These are phyloP conservation scores for Gorsachius magnificus DNA, from an alignment of 2,797 vertebrate genomes.

Conservation along the genomic window DNA sequence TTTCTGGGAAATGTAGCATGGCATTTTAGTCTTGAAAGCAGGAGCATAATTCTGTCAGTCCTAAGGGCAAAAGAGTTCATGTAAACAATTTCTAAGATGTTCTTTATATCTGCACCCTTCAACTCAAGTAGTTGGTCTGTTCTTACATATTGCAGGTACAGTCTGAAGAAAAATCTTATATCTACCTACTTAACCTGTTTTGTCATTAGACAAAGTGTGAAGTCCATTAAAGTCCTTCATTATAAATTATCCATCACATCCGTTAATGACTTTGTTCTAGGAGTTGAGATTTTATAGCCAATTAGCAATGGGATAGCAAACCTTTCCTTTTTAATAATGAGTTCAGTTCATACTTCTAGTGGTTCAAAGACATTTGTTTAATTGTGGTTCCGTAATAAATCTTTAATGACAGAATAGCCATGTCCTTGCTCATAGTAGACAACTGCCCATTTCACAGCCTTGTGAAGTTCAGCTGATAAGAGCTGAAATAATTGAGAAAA, in stretches of 20 bases:
- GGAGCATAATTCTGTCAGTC: not conserved
- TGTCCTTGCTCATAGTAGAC: not conserved
- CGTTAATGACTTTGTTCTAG: conserved; percentile 19
- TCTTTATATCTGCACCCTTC: not conserved
- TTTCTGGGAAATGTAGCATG: not conserved
- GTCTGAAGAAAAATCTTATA: not conserved
- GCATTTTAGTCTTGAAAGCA: not conserved
- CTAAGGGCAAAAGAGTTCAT: not conserved
- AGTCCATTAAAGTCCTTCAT: not conserved
- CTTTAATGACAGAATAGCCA: not conserved
- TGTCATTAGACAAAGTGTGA: not conserved
- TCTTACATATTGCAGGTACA: not conserved
- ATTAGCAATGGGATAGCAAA: not conserved
- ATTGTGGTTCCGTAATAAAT: not conserved
- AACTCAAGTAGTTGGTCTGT: not conserved
- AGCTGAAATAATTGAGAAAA: not conserved
- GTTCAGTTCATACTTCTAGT: not conserved
- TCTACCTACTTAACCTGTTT: not conserved
- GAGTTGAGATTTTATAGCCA: not conserved
- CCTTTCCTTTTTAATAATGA: not conserved
- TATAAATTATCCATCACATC: not conserved
- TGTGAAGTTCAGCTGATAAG: not conserved
- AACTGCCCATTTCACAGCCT: not conserved
- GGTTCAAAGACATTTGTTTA: not conserved
- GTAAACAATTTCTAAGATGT: not conserved